Base-by-base conservation (phyloP, 2,113 vertebrate genomes). In the Probosciger aterrimus region DNA sequence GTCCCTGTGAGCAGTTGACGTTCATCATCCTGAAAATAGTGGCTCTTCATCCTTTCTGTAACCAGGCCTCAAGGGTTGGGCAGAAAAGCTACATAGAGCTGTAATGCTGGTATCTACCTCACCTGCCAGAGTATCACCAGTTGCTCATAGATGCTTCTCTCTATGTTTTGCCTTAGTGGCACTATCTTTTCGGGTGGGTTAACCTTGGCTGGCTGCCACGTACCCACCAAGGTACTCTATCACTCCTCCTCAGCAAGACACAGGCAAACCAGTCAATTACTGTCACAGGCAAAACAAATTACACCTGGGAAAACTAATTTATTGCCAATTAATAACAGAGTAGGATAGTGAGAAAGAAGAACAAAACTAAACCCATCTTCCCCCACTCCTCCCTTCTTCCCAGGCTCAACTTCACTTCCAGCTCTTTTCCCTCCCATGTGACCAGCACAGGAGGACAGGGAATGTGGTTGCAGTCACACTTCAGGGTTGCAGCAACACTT, bases 401-500 rank as follows among this genome's bases (percentile, higher is more conserved):
- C 14, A 50, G 37, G 9, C 35, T 81, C 19, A 55, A 9, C 35
- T 90, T 93, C n/a, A 30, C 11, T 92, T 49, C 19, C 39, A 60
- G 4, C 16, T 73, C 7, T 53, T 71, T 47, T 37, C 47, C 31
- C 39, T 86, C 12, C 12, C 13, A 10, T 10, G 23, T 0, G 0
- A 60, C 49, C 18, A 57, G 30, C 2, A 3, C 9, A 23, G 19
- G 35, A 27, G 9, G 27, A 28, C 7, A 7, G 52, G 37, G 52
- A 73, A 41, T 46, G 33, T 7, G 18, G 25, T n/a, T 59, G 55
- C 55, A 59, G 33, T 41, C 41, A 41, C 41, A 41, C 41, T 41
- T 41, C 6, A 5, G 41, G 41, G 41, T 41, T 41, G 41, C 55
- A 25, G 3, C 73, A 68, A 68, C 33, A 41, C 73, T 62, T 73